Conservation (phyloP, 2,797 vertebrate species). For the Trichosurus vulpecula region DNA sequence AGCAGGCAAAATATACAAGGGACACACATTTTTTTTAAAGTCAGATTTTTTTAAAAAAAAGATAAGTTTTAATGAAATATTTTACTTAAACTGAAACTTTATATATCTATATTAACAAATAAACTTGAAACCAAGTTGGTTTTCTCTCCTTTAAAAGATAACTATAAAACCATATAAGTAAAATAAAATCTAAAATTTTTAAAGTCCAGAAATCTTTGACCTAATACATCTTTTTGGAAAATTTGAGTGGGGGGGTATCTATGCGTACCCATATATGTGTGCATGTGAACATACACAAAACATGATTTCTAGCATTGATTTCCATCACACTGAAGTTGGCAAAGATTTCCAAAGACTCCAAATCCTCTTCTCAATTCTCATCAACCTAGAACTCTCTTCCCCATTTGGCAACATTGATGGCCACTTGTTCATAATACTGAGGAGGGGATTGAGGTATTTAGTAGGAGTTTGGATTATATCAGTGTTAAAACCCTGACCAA, state of each 20-base stretch:
- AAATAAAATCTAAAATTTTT: constrained; percentile 35
- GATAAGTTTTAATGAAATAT: neutral
- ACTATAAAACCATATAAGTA: neutral
- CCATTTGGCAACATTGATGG: neutral
- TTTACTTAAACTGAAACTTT: constrained; percentile 23
- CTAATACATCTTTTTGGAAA: neutral
- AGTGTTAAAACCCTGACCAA: neutral
- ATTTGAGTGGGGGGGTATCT: neutral
- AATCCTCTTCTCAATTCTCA: neutral
- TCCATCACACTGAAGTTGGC: neutral
- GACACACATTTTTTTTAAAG: neutral
- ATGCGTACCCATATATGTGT: neutral
- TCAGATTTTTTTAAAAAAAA: neutral
- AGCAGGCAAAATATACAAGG: neutral
- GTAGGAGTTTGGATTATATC: neutral
- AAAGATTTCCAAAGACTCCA: neutral
- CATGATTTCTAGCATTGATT: neutral
- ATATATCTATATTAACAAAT: neutral
- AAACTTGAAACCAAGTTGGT: neutral
- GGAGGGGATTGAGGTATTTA: neutral
- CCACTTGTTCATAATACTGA: neutral
- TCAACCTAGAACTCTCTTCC: neutral
- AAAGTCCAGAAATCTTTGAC: constrained; percentile 10
- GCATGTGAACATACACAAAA: neutral
- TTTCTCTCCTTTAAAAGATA: constrained; percentile 21